A percentile compares a stretch with the other conserved stretches of the same genome.
These are phyloP conservation scores for Pontoporia blainvillei DNA, from an alignment of 2,113 vertebrate genomes.

Conservation along the genomic window DNA sequence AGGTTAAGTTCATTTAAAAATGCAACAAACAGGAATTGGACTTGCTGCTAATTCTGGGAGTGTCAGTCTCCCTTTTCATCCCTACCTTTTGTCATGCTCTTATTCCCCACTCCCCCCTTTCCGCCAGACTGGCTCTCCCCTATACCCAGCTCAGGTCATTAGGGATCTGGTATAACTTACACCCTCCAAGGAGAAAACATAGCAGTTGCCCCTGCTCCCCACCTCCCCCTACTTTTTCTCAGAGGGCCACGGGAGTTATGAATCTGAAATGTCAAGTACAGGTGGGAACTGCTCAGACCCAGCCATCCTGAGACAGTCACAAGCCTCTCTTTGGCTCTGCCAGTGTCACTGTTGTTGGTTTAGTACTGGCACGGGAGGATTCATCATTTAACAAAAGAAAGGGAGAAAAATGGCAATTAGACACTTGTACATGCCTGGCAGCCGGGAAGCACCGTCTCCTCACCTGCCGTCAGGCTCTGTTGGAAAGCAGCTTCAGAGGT, in stretches of 20 bases:
- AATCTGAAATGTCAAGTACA: neutral
- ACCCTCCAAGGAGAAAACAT: neutral
- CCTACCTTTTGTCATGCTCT: neutral
- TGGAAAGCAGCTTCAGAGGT: neutral
- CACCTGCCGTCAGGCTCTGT: neutral
- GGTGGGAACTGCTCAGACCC: neutral
- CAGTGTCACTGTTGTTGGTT: neutral
- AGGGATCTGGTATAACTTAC: neutral
- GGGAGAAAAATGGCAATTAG: neutral
- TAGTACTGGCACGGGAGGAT: neutral
- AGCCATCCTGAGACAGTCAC: neutral
- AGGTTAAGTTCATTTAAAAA: conserved; percentile 2
- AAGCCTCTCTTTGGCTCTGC: neutral
- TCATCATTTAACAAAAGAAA: neutral
- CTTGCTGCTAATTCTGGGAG: neutral
- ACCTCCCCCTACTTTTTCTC: neutral
- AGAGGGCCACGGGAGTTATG: neutral
- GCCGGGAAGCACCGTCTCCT: neutral
- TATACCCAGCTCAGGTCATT: neutral
- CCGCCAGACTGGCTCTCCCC: neutral
- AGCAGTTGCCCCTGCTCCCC: neutral
- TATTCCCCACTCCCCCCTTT: neutral
- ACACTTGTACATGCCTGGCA: neutral
- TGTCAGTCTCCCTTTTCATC: neutral
- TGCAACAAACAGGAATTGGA: neutral